Base-by-base conservation (phyloP, 2,888 invertebrate species). In the Lamproptera curius region DNA sequence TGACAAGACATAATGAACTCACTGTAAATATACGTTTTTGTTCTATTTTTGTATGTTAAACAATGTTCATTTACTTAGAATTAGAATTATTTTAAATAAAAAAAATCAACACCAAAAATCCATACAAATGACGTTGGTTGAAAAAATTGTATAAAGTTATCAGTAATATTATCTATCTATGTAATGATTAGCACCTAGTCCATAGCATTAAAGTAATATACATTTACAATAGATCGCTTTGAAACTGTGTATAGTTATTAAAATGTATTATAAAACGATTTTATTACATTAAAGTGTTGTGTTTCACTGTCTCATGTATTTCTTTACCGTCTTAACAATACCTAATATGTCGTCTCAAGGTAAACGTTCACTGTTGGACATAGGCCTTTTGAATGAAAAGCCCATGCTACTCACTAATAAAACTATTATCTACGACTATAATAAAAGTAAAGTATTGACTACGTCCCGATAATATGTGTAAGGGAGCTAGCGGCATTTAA, bases 181-280 rank as follows among this genome's bases (percentile, higher is more conserved):
- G 38, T 11, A 17, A 17, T 47, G 28, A 35, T 16, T 48, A 48
- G 48, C 13, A 13, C 33, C 48, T 48, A 48, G 48, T 48, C 48
- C 38, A 38, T 48, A 48, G 48, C 11, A 6, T 14, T 37, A 44
- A 37, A 13, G 14, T 13, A 41, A 16, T 31, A 9, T 20, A 20
- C 33, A 45, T 13, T 15, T 42, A 23, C 31, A 17, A 9, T 11
- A 4, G 4, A 44, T 10, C 11, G 20, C n/a, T 42, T 2, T 16
- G 16, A 48, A 16, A 10, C 16, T 16, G 11, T 48, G 48, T 48
- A 48, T 42, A 48, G 48, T 26, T 16, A 42, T 33, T 38, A 15
- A 14, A 16, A 16, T 48, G n/a, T 42, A 35, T 46, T 41, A 34
- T 34, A n/a, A 35, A 46, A n/a, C 14, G 14, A 17, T 38, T 34